phyloP scores from a whole-genome alignment of 2,797 vertebrate genomes.

The Hemitrygon akajei region DNA sequence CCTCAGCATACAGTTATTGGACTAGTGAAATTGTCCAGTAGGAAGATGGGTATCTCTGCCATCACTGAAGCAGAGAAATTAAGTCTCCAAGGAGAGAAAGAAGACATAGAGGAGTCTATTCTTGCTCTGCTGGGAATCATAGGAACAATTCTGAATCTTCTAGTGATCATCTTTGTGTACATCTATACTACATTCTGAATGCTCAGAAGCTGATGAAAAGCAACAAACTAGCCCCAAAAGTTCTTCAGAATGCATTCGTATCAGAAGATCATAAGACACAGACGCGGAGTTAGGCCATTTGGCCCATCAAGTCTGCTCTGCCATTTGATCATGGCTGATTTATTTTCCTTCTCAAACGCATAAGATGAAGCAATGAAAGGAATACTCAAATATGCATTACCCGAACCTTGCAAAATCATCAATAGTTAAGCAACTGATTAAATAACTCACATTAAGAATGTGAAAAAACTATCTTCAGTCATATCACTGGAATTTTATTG shows the following conservation, averaged over 20 bases:
- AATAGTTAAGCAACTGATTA: background rate
- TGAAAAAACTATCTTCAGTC: background rate
- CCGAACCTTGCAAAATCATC: background rate
- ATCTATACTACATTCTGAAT: conserved; percentile 80
- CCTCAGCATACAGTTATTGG: conserved; percentile 64
- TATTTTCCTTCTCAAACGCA: too few species aligned
- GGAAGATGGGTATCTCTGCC: conserved; percentile 75
- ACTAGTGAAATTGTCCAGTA: conserved; percentile 59
- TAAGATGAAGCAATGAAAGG: background rate
- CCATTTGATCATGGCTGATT: too few species aligned
- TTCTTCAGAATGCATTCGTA: background rate
- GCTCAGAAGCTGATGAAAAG: background rate
- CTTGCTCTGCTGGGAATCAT: conserved; percentile 78
- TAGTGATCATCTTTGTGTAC: conserved; percentile 82
- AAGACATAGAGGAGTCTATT: conserved; percentile 83
- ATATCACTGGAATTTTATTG: background rate
- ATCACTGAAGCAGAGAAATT: conserved; percentile 71
- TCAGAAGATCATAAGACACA: background rate
- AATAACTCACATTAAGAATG: background rate
- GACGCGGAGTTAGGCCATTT: too few species aligned
- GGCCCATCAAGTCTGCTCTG: too few species aligned
- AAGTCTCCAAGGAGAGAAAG: conserved; percentile 72
- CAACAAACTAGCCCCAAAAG: conserved; percentile 8
- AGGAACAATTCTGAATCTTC: conserved; percentile 81
- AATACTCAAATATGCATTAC: background rate